Conservation (phyloP, 2,888 invertebrate genomes). For the Sminthurides aquaticus region DNA sequence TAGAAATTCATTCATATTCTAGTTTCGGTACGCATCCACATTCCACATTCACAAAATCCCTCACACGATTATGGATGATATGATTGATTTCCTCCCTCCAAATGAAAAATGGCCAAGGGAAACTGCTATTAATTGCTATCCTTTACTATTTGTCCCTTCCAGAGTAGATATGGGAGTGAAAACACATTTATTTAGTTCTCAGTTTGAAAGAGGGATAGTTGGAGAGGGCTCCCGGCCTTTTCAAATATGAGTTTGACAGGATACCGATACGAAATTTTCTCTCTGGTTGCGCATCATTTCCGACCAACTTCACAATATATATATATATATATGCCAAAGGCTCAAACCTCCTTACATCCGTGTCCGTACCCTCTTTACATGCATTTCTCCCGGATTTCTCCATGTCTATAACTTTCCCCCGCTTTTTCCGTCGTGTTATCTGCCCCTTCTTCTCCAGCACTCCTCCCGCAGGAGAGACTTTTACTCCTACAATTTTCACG, state of each 20-base stretch:
- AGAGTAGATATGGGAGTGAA: not conserved
- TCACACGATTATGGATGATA: too few species aligned
- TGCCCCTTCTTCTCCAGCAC: too few species aligned
- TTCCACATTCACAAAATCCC: not conserved
- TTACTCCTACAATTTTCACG: not conserved
- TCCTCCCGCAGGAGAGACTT: too few species aligned
- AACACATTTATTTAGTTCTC: not conserved
- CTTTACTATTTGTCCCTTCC: not conserved
- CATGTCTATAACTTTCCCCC: too few species aligned
- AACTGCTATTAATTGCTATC: not conserved
- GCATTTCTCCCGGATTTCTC: too few species aligned
- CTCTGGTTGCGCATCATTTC: conserved; percentile 31
- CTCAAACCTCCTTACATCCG: too few species aligned
- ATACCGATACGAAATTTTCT: conserved; percentile 26
- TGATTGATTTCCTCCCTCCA: not conserved
- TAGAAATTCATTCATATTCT: too few species aligned
- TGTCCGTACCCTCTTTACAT: too few species aligned
- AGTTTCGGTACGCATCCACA: not conserved
- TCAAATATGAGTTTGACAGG: conserved; percentile 13
- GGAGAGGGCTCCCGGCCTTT: not conserved
- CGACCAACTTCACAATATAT: conserved; percentile 11
- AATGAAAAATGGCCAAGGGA: not conserved
- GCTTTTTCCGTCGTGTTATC: too few species aligned
- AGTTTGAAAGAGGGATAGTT: not conserved
- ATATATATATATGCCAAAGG: too few species aligned